Evolutionary conservation across 2,113 vertebrate species (phyloP).

Genomic region (Rhineura floridana): DNA sequence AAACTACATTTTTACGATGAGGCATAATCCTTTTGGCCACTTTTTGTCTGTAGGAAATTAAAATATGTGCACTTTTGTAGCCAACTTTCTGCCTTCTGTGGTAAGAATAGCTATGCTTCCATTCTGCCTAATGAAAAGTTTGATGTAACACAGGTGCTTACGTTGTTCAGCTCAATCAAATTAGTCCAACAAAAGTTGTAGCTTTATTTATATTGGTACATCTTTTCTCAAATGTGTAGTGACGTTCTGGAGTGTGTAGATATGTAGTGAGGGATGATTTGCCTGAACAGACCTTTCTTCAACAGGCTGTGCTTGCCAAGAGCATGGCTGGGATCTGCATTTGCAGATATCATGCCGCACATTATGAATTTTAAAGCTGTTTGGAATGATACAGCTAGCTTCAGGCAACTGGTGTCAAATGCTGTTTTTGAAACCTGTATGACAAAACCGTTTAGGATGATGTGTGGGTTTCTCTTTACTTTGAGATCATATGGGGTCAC

Average conservation of each 20-base stretch:
- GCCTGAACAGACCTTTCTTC: not conserved
- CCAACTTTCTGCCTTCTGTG: not conserved
- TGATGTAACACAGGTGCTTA: not conserved
- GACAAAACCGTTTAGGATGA: conserved; percentile 4
- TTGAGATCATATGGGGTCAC: conserved; percentile 56
- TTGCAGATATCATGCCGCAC: not conserved
- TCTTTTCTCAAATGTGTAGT: not conserved
- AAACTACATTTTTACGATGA: not conserved
- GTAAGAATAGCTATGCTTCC: not conserved
- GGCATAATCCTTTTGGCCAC: not conserved
- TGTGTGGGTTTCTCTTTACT: not conserved
- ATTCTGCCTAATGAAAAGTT: not conserved
- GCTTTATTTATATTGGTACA: not conserved
- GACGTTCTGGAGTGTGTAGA: not conserved
- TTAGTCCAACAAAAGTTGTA: not conserved
- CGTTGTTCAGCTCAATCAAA: not conserved
- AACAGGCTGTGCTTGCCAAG: not conserved
- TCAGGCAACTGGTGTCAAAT: not conserved
- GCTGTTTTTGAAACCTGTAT: not conserved
- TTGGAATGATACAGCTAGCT: not conserved
- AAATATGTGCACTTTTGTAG: not conserved
- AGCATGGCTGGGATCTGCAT: no score
- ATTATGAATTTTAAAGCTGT: not conserved
- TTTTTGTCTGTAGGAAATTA: not conserved
- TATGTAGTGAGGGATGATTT: not conserved